phyloP scores from a whole-genome alignment of 1,140 invertebrate genomes.

The Scaptomyza hsui region DNA sequence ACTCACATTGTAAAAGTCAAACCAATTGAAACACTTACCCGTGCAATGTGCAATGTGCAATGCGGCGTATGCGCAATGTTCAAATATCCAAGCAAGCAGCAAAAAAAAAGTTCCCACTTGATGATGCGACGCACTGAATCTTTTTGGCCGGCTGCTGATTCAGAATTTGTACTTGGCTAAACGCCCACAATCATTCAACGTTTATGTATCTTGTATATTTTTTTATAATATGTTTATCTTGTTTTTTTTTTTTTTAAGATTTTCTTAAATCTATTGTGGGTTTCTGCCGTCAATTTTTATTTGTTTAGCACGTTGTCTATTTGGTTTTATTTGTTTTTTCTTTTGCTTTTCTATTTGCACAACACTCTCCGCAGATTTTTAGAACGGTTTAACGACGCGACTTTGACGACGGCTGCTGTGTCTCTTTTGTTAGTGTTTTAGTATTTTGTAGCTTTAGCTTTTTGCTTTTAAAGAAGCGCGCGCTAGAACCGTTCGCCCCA shows the following conservation, averaged over 20 bases:
- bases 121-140: constrained; percentile 31
- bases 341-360: constrained; percentile 52
- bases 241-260: constrained; percentile 20
- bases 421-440: constrained; percentile 57
- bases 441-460: constrained; percentile 45
- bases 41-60: constrained; percentile 29
- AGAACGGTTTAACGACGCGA: constrained; percentile 56
- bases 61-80: constrained; percentile 49
- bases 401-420: constrained; percentile 67
- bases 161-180: constrained; percentile 26
- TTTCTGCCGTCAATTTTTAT: constrained; percentile 25
- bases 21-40: constrained; percentile 48
- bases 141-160: constrained; percentile 41
- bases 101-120: constrained; percentile 10
- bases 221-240: constrained; percentile 20
- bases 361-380: constrained; percentile 57
- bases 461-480: constrained; percentile 57
- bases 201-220: constrained; percentile 24
- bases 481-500: constrained; percentile 78
- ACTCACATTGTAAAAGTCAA: neutral
- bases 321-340: constrained; percentile 2
- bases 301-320: constrained; percentile 26
- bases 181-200: constrained; percentile 66
- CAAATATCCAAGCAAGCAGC: constrained; percentile 40
- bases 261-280: constrained; percentile 46